phyloP scores from a whole-genome alignment of 1,140 invertebrate species.

The Spodoptera frugiperda region DNA sequence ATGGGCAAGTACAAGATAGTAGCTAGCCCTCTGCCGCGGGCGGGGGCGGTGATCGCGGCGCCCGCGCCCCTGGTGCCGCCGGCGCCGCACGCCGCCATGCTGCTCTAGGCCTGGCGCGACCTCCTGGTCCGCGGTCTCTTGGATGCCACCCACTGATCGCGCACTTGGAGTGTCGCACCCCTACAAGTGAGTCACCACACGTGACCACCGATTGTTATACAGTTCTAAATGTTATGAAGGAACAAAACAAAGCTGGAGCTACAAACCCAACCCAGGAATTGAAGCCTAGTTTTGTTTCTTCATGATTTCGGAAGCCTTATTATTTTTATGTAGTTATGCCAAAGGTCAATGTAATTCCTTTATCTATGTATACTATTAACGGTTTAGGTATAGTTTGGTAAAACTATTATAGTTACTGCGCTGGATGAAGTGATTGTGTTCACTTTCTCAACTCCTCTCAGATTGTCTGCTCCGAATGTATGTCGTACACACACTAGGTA shows the following conservation, averaged over 20 bases:
- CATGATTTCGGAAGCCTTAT: slow-evolving; percentile 33
- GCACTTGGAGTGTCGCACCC: slow-evolving; percentile 73
- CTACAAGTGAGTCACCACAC: neutral
- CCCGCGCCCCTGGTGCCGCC: slow-evolving; percentile 58
- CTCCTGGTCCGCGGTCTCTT: slow-evolving; percentile 81
- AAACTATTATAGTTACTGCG: neutral
- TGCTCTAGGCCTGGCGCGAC: slow-evolving; percentile 84
- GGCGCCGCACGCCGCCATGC: slow-evolving; percentile 73
- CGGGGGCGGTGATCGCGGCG: slow-evolving; percentile 54
- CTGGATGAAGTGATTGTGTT: slow-evolving; percentile 2
- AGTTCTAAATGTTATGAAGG: neutral
- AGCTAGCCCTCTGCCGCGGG: slow-evolving; percentile 62
- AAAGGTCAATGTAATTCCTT: slow-evolving; percentile 41
- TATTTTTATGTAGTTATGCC: slow-evolving; percentile 47
- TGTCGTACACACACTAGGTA: neutral
- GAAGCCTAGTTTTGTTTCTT: slow-evolving; percentile 34
- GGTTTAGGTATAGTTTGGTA: slow-evolving; percentile 20
- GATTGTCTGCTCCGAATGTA: slow-evolving; percentile 9
- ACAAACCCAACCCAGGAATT: slow-evolving; percentile 2
- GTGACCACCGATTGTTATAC: neutral
- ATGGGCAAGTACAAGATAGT: slow-evolving; percentile 85
- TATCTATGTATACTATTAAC: slow-evolving; percentile 29
- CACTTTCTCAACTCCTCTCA: neutral
- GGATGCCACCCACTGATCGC: slow-evolving; percentile 71
- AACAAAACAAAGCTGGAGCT: slow-evolving; percentile 34